Percentiles rank a stretch among this genome's conserved stretches.
These are phyloP conservation scores for Tamandua tetradactyla DNA, from an alignment of 2,797 vertebrate species.

Conservation along the genomic window DNA sequence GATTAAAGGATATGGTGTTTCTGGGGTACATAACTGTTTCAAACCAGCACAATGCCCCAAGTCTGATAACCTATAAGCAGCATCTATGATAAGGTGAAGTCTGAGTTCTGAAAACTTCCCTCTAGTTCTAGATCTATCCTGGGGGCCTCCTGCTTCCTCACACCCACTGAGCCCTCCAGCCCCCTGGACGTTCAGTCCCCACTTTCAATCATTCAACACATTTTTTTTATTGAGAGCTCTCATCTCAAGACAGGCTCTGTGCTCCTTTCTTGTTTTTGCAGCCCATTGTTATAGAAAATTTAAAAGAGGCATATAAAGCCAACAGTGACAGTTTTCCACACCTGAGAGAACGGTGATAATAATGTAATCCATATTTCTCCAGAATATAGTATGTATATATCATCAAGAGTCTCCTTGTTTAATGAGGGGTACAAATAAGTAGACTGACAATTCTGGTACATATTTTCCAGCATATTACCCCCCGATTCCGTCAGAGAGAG, in stretches of 20 bases:
- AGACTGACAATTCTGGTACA: background rate
- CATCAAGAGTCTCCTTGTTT: background rate
- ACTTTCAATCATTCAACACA: background rate
- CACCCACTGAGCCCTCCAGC: no score
- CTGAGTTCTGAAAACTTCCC: background rate
- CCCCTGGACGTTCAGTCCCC: background rate
- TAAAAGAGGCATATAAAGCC: background rate
- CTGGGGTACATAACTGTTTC: no score
- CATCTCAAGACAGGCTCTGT: background rate
- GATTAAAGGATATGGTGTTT: no score
- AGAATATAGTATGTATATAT: background rate
- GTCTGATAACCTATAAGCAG: no score
- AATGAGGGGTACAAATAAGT: background rate
- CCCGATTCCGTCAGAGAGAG: background rate
- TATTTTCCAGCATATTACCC: background rate
- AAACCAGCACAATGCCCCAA: no score
- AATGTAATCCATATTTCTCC: background rate
- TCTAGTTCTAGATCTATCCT: background rate
- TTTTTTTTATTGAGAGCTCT: background rate
- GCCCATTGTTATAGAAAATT: background rate
- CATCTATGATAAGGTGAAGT: background rate
- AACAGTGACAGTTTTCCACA: background rate
- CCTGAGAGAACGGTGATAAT: background rate
- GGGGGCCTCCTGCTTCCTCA: background rate
- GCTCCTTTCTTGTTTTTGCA: background rate